Evolutionary conservation across 2,797 vertebrate genomes (phyloP), one percentile per base, ranked within the genome.

Genomic region (Botia almorhae): DNA sequence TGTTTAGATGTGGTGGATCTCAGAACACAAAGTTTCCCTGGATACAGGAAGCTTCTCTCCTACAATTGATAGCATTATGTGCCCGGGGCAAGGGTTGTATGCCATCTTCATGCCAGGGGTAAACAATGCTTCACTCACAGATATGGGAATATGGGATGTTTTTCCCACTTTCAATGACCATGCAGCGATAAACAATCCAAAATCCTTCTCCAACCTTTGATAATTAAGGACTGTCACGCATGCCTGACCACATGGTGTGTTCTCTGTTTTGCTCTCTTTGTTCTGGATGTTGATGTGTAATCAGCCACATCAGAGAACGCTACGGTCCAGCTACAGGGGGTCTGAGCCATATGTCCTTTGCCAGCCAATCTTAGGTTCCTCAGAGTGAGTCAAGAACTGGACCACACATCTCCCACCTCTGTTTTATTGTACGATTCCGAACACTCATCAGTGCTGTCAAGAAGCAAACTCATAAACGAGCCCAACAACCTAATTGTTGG

Each of bases 241-340:
- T 69, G 76, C 73, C 64, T 74, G 69, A 79, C 83, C 76, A 74
- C 81, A 82, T 81, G 74, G 74, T 58, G 36, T 75, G 61, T 65
- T 76, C 64, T 69, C 75, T 81, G 69, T 74, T 82, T 76, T 74
- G 55, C 69, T 69, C 79, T 83, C 80, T 71, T 85, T 82, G 80
- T 69, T 84, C 46, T 81, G 81, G 48, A 84, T 74, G 80, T 81
- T 83, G 69, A 83, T 79, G 76, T 74, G 73, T 71, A 68, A 80
- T 46, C 76, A 78, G 83, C 84, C 85, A 85, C 84, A 86, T 87
- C 86, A 87, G 83, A 86, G 80, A 56, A 50, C 13, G 10, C 69
- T 69, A 39, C 36, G 48, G 65, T 46, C 81, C 81, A 76, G 63
- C 80, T 83, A 72, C 71, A 75, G 74, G 81, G 53, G 78, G 61